Base-by-base conservation (phyloP, 2,797 vertebrate species). In the Leucoraja ocellata region DNA sequence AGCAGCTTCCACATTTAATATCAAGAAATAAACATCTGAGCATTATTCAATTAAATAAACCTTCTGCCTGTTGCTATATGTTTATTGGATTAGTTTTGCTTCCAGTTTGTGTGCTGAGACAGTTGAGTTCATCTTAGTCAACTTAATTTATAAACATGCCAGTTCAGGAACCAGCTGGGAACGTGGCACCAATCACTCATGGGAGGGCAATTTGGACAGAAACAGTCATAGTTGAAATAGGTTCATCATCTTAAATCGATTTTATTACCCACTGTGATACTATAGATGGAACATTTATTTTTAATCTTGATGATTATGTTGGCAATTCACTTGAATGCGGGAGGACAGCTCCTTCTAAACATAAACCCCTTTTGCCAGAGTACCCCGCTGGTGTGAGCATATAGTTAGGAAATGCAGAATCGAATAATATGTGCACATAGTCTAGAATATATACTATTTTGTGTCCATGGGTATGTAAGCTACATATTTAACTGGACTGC, bases 1-100 rank as follows among this genome's bases (percentile, higher is more conserved):
- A 68, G 65, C 84, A 65, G 84, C 58, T 88, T n/a, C 16, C 32
- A 63, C 14, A 88, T 88, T 68, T 68, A 88, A 88, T 68, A 32
- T 3, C n/a, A 88, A 68, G 23, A 36, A 36, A 88, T 5, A 68
- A 88, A 68, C 84, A 21, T 88, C n/a, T 88, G 61, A 68, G 36
- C 2, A n/a, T 88, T 65, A 88, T 63, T 88, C n/a, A 68, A 68
- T 88, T 68, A 28, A 68, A 68, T 88, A 88, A 68, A 88, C 84
- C 84, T 68, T 88, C 84, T 88, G 84, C 84, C 61, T 68, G 83
- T 63, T 86, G 83, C 16, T 65, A 28, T 63, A n/a, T 68, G 84
- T 68, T n/a, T n/a, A 68, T 88, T 83, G 83, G 84, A 88, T 4
- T 14, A 61, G 63, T 88, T 88, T 14, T 63, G 84, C n/a, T 88